phyloP scores from a whole-genome alignment of 1,140 invertebrate genomes.

The Drosophila nebulosa region DNA sequence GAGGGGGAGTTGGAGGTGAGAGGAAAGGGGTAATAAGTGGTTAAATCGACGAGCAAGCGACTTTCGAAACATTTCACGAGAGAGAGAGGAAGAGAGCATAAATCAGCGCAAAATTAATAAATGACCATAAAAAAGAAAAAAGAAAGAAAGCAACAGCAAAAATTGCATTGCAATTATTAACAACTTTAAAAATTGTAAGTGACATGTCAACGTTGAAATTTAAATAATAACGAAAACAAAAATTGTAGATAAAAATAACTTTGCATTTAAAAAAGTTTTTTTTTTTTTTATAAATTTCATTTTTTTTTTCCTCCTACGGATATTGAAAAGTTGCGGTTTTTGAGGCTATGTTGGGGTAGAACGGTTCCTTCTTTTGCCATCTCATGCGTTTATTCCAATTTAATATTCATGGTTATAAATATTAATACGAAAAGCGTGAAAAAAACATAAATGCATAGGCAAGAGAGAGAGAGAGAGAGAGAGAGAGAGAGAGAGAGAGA shows the following conservation, averaged over 20 bases:
- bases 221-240: slow-evolving; percentile 46
- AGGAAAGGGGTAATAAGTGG: not conserved
- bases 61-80: slow-evolving; percentile 27
- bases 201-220: slow-evolving; percentile 66
- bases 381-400: slow-evolving; percentile 69
- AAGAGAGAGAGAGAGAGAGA: no score
- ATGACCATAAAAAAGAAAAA: slow-evolving; percentile 47
- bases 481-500: no score
- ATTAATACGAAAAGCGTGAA: slow-evolving; percentile 51
- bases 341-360: not conserved
- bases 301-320: slow-evolving; percentile 37
- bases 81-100: no score
- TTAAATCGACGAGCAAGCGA: slow-evolving; percentile 68
- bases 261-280: slow-evolving; percentile 38
- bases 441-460: slow-evolving; percentile 6
- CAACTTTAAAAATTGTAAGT: slow-evolving; percentile 65
- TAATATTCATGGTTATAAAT: slow-evolving; percentile 72
- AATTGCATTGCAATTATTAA: slow-evolving; percentile 51
- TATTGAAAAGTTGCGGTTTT: slow-evolving; percentile 75
- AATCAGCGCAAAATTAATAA: slow-evolving; percentile 73
- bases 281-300: slow-evolving; percentile 18
- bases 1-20: not conserved
- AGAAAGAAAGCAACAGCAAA: slow-evolving; percentile 8
- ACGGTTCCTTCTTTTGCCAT: slow-evolving; percentile 11
- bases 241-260: slow-evolving; percentile 21